Evolutionary conservation across 2,113 vertebrate genomes (phyloP).

Genomic region (Egretta garzetta): DNA sequence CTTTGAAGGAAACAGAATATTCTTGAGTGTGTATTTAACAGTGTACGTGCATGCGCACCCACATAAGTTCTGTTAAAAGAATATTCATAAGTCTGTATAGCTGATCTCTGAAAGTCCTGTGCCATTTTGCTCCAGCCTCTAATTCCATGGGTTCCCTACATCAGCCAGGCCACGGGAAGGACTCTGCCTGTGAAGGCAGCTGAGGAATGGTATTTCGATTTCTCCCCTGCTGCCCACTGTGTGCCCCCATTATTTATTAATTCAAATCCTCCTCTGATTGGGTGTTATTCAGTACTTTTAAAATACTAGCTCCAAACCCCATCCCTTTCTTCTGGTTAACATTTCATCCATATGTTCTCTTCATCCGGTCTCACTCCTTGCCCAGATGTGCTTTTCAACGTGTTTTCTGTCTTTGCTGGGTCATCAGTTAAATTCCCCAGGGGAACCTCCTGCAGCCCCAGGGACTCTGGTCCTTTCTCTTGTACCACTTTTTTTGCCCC

Average conservation of each 20-base stretch:
- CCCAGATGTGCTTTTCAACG: neutral
- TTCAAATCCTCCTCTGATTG: neutral
- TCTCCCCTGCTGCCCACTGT: rapidly evolving
- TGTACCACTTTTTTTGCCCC: neutral
- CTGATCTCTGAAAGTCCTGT: neutral
- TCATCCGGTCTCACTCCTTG: neutral
- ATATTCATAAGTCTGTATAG: neutral
- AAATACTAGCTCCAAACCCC: neutral
- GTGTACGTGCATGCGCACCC: rapidly evolving
- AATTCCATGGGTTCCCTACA: neutral
- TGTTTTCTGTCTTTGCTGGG: neutral
- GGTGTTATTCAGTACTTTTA: neutral
- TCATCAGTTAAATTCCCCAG: neutral
- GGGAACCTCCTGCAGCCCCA: neutral
- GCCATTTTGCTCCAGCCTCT: neutral
- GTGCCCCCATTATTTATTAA: neutral
- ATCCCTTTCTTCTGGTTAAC: neutral
- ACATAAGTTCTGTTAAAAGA: neutral
- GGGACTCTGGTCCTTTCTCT: neutral
- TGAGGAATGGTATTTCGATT: neutral
- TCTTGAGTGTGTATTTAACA: neutral
- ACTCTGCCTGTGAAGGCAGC: neutral
- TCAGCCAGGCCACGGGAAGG: neutral
- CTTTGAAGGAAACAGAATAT: neutral
- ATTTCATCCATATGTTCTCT: neutral